Evolutionary conservation across 1,140 invertebrate genomes (phyloP).

Genomic region (Procambarus virginalis): DNA sequence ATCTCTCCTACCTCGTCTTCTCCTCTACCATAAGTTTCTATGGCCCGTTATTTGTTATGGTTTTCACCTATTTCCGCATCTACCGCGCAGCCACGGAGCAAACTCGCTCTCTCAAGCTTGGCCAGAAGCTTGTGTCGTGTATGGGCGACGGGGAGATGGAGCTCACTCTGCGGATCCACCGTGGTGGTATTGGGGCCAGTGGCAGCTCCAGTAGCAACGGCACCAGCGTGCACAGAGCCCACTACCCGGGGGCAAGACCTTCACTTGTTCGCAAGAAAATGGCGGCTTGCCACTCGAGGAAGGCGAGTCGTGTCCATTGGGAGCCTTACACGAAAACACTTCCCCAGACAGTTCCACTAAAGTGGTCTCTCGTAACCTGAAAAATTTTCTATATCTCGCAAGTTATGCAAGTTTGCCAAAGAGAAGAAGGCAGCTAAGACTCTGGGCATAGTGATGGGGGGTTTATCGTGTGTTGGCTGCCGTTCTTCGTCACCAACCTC

Average conservation of each 20-base stretch:
- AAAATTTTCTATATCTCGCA: conserved; percentile 92
- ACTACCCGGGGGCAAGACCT: conserved; percentile 63
- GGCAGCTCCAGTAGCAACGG: conserved; percentile 49
- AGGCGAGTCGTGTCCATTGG: conserved; percentile 50
- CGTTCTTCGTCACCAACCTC: conserved; percentile 98
- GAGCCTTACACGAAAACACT: conserved; percentile 42
- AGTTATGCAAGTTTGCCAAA: conserved; percentile 85
- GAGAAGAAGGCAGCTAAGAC: conserved; percentile 79
- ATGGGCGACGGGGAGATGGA: conserved; percentile 81
- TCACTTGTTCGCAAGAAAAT: conserved; percentile 52
- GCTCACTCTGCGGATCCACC: conserved; percentile 90
- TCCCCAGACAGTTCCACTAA: conserved; percentile 60
- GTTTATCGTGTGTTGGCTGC: conserved; percentile 98
- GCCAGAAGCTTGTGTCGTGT: conserved; percentile 80
- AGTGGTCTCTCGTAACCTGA: conserved; percentile 75
- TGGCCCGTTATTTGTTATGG: conserved; percentile 96
- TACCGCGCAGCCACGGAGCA: conserved; percentile 95
- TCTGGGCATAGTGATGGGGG: conserved; percentile 85
- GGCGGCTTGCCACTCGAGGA: conserved; percentile 50
- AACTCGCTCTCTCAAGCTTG: conserved; percentile 90
- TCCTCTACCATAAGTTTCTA: conserved; percentile 98
- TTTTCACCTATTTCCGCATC: conserved; percentile 96
- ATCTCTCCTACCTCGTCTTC: conserved; percentile 92
- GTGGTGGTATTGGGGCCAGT: conserved; percentile 73
- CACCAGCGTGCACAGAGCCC: conserved; percentile 50